Percentiles rank a stretch among this genome's conserved stretches.
These are phyloP conservation scores for Acromyrmex echinatior DNA, from an alignment of 1,140 invertebrate genomes.

Conservation along the genomic window DNA sequence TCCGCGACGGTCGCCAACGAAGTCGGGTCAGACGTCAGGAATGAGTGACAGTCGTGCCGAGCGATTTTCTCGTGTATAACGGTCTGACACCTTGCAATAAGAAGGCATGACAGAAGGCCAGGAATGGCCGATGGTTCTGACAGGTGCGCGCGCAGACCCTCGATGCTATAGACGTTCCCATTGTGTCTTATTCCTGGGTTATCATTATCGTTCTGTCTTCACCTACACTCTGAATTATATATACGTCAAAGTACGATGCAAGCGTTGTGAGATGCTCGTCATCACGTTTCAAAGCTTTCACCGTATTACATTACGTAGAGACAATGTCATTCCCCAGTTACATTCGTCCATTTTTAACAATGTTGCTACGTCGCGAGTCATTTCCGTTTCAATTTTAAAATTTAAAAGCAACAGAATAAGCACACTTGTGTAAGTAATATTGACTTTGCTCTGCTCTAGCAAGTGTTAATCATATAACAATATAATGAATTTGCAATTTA, in stretches of 20 bases:
- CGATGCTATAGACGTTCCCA: conserved; percentile 56
- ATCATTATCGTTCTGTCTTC: conserved; percentile 75
- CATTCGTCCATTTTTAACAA: conserved; percentile 13
- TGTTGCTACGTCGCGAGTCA: neutral
- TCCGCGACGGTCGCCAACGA: conserved; percentile 20
- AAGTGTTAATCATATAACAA: conserved; percentile 15
- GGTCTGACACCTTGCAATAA: conserved; percentile 37
- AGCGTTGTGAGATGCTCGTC: conserved; percentile 27
- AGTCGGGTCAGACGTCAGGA: conserved; percentile 47
- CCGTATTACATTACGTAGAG: conserved; percentile 6
- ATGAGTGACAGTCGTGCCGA: conserved; percentile 45
- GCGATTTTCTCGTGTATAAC: conserved; percentile 58
- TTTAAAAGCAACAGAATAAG: conserved; percentile 1
- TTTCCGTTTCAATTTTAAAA: conserved; percentile 19
- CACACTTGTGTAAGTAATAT: neutral
- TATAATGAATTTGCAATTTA: conserved; percentile 9
- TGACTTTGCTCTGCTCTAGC: neutral
- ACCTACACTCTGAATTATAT: conserved; percentile 69
- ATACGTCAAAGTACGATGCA: conserved; percentile 45
- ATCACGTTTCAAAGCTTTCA: conserved; percentile 12
- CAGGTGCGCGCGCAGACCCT: conserved; percentile 64
- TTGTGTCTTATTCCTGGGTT: conserved; percentile 68
- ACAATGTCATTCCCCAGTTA: neutral
- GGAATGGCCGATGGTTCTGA: conserved; percentile 66
- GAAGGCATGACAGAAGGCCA: conserved; percentile 31